Conservation (phyloP, 2,888 invertebrate species). For the Blastobasis adustella region DNA sequence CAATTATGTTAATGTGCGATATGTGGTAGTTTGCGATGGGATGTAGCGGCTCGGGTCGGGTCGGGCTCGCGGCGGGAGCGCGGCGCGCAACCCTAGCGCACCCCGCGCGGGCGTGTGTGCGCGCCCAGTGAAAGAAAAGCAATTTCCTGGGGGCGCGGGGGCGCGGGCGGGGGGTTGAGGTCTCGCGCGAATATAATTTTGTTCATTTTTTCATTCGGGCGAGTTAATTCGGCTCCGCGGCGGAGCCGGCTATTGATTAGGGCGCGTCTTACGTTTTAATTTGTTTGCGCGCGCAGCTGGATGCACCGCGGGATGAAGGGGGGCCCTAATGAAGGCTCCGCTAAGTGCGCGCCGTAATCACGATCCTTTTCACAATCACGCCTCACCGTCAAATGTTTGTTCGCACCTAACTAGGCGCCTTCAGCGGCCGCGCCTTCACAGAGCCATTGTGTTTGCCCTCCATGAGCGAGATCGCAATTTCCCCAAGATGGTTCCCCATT, state of each 20-base stretch:
- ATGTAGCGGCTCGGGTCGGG: too few species aligned
- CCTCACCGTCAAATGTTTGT: conserved; percentile 43
- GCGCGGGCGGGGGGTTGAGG: conserved; percentile 45
- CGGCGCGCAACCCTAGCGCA: conserved; percentile 13
- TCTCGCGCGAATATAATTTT: conserved; percentile 75
- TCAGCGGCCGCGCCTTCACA: not conserved
- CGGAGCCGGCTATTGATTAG: conserved; percentile 74
- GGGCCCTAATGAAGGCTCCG: conserved; percentile 60
- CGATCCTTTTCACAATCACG: conserved; percentile 58
- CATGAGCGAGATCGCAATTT: conserved; percentile 21
- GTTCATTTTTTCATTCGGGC: conserved; percentile 75
- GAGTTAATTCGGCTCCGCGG: conserved; percentile 73
- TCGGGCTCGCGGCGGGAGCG: not conserved
- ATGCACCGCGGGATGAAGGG: conserved; percentile 66
- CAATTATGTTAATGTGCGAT: too few species aligned
- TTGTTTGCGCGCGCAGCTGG: conserved; percentile 74
- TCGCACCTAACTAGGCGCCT: conserved; percentile 19
- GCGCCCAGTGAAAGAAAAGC: conserved; percentile 74
- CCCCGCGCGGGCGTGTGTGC: conserved; percentile 65
- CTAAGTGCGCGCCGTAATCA: conserved; percentile 61
- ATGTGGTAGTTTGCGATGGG: too few species aligned
- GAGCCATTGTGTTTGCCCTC: conserved; percentile 26
- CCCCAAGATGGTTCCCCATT: conserved; percentile 8
- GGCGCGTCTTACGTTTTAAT: conserved; percentile 75
- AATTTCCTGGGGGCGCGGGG: conserved; percentile 64